Evolutionary conservation across 2,888 invertebrate genomes (phyloP).

Genomic region (Polia nebulosa): DNA sequence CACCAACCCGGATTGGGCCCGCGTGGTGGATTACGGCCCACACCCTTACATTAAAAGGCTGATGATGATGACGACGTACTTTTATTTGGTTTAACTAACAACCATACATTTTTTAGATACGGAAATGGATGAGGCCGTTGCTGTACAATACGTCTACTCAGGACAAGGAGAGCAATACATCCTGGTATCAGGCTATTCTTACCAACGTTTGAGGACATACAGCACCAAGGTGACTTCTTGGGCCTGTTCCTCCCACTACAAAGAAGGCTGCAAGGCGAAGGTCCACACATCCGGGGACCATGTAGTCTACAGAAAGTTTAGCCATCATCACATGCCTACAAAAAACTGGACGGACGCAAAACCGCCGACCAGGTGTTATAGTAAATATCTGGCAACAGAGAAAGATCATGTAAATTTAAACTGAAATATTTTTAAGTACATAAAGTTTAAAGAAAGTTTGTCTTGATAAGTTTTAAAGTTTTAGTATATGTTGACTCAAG

Average conservation of each 20-base stretch:
- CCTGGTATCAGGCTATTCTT: constrained; percentile 41
- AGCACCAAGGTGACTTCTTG: constrained; percentile 38
- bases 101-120: constrained; percentile 12
- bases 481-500: not conserved
- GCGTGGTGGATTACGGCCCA: too few species aligned
- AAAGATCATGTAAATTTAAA: not conserved
- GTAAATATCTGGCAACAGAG: constrained; percentile 29
- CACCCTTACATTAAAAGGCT: too few species aligned
- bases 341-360: constrained; percentile 42
- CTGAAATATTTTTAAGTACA: not conserved
- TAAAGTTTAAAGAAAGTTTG: not conserved
- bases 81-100: constrained; percentile 9
- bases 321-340: constrained; percentile 16
- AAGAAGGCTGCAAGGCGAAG: constrained; percentile 45
- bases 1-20: too few species aligned
- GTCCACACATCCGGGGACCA: constrained; percentile 29
- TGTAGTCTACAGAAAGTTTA: constrained; percentile 26
- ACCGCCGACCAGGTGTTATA: constrained; percentile 23
- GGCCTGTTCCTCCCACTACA: constrained; percentile 44
- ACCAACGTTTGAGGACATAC: constrained; percentile 42
- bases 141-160: constrained; percentile 44
- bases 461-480: not conserved
- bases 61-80: too few species aligned
- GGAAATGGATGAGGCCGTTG: not conserved
- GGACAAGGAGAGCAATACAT: constrained; percentile 28